Evolutionary conservation across 2,888 invertebrate species (phyloP).

Genomic region (Lepidochrysops patricia): DNA sequence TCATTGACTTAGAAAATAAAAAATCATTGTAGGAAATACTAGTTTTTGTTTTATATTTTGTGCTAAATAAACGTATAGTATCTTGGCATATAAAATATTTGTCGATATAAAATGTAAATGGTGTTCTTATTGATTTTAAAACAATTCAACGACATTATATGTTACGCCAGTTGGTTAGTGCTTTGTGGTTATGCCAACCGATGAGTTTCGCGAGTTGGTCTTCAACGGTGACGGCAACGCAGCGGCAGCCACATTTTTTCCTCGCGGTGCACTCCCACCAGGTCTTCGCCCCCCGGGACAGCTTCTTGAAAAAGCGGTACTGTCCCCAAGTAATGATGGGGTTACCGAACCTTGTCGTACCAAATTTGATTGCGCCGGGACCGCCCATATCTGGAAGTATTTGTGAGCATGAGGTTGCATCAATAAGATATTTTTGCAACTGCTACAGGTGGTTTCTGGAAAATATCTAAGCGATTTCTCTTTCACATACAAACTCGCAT

Average conservation of each 20-base stretch:
- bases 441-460: too few species aligned
- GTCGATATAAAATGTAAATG: too few species aligned
- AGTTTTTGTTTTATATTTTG: too few species aligned
- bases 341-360: constrained; percentile 51
- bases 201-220: constrained; percentile 50
- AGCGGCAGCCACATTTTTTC: constrained; percentile 47
- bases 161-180: too few species aligned
- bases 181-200: constrained; percentile 56
- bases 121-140: too few species aligned
- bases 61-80: too few species aligned
- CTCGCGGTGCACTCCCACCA: constrained; percentile 62
- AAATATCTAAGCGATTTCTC: background rate
- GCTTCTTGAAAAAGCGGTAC: constrained; percentile 54
- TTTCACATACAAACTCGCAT: background rate
- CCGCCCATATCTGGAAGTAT: constrained; percentile 22
- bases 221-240: constrained; percentile 51
- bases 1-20: too few species aligned
- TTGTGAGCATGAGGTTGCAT: background rate
- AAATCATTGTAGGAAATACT: too few species aligned
- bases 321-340: constrained; percentile 59
- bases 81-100: too few species aligned
- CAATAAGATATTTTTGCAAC: too few species aligned
- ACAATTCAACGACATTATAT: too few species aligned
- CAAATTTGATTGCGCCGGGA: constrained; percentile 35
- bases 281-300: constrained; percentile 46